Evolutionary conservation across 1,140 invertebrate species (phyloP).

Genomic region (Heliothis subflexa): DNA sequence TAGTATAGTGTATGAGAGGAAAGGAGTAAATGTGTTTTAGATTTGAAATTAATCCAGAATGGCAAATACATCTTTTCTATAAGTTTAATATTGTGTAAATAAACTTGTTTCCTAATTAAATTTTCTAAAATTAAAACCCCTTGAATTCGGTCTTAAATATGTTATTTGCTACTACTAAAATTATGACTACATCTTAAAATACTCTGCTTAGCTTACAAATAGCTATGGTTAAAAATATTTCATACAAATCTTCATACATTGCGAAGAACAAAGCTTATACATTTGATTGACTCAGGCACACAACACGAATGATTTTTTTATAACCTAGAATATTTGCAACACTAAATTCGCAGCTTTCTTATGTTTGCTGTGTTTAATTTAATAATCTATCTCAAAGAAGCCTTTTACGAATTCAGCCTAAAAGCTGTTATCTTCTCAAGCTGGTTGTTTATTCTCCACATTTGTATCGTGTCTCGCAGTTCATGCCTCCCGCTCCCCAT

Average conservation of each 20-base stretch:
- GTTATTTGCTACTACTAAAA: not conserved
- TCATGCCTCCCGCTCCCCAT: conserved; percentile 74
- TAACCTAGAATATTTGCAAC: no score
- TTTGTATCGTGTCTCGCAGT: conserved; percentile 72
- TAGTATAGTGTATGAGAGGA: not conserved
- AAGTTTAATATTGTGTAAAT: not conserved
- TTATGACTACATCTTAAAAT: not conserved
- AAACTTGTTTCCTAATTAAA: not conserved
- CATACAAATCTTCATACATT: no score
- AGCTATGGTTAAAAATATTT: no score
- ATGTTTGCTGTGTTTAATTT: no score
- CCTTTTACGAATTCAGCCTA: not conserved
- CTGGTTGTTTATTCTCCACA: conserved; percentile 58
- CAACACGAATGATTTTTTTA: no score
- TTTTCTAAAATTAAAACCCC: not conserved
- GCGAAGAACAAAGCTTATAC: no score
- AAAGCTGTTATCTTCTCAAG: not conserved
- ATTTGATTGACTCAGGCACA: no score
- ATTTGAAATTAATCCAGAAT: not conserved
- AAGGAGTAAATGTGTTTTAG: not conserved
- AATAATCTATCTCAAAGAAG: no score
- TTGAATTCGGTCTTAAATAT: not conserved
- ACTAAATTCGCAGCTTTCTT: no score
- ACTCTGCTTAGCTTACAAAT: not conserved
- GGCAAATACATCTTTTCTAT: not conserved